These are phyloP conservation scores for Dorcus hopei DNA, from an alignment of 2,888 invertebrate genomes.

Conservation along the genomic window DNA sequence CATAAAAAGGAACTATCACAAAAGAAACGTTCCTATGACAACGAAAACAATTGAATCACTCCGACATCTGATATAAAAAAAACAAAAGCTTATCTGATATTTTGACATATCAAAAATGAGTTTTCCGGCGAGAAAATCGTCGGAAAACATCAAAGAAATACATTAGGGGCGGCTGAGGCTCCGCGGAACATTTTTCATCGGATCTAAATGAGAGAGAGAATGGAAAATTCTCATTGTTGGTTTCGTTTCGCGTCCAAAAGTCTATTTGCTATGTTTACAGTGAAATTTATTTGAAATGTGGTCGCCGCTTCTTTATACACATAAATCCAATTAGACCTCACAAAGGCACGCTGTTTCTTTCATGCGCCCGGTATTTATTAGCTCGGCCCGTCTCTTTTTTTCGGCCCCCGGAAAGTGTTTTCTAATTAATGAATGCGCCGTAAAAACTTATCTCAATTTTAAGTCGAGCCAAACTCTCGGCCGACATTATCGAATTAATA, in stretches of 20 bases:
- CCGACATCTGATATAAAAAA: constrained; percentile 13
- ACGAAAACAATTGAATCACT: constrained; percentile 10
- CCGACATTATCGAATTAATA: not conserved
- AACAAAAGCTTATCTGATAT: constrained; percentile 15
- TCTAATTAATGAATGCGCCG: too few species aligned
- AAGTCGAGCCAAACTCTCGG: not conserved
- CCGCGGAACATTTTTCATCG: not conserved
- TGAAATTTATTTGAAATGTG: too few species aligned
- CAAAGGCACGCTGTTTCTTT: too few species aligned
- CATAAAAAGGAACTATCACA: constrained; percentile 11
- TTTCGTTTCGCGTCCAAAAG: not conserved
- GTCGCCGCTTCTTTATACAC: too few species aligned
- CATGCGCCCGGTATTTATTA: too few species aligned
- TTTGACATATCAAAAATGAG: constrained; percentile 23
- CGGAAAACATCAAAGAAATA: constrained; percentile 18
- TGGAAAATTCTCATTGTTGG: not conserved
- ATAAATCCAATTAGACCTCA: too few species aligned
- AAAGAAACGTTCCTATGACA: constrained; percentile 8
- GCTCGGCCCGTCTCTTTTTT: too few species aligned
- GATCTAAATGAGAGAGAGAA: not conserved
- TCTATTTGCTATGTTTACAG: too few species aligned
- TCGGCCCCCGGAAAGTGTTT: too few species aligned
- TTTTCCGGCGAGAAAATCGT: constrained; percentile 13
- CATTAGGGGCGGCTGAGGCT: not conserved
- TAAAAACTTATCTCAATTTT: too few species aligned